Evolutionary conservation across 2,888 invertebrate species (phyloP).

Genomic region (Diaperis boleti): DNA sequence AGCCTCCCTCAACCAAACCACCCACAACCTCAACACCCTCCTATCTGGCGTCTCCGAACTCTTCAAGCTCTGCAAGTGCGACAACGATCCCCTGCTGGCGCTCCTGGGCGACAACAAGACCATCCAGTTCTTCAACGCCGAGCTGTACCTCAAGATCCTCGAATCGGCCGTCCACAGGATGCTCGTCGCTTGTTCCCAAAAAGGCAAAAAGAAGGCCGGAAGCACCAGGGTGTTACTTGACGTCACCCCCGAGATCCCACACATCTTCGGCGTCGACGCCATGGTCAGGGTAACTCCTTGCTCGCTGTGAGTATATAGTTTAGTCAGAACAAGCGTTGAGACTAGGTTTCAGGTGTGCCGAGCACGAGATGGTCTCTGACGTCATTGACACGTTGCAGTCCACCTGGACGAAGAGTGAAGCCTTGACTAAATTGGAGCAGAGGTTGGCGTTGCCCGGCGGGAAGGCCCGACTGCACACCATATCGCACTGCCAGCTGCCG

Average conservation of each 20-base stretch:
- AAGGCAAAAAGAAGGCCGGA: slow-evolving; percentile 1
- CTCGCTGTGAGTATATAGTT: slow-evolving; percentile 53
- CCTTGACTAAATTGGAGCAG: slow-evolving; percentile 59
- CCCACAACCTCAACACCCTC: slow-evolving; percentile 60
- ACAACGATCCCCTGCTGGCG: slow-evolving; percentile 78
- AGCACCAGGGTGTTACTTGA: not conserved
- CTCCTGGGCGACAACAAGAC: slow-evolving; percentile 75
- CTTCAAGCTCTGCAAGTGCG: slow-evolving; percentile 77
- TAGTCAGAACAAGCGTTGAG: not conserved
- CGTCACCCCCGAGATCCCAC: not conserved
- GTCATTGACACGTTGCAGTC: slow-evolving; percentile 62
- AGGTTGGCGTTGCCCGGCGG: slow-evolving; percentile 61
- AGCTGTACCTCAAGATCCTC: slow-evolving; percentile 84
- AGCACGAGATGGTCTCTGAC: slow-evolving; percentile 68
- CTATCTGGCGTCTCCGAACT: slow-evolving; percentile 69
- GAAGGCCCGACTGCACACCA: slow-evolving; percentile 66
- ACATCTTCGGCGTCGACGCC: slow-evolving; percentile 64
- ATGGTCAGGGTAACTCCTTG: slow-evolving; percentile 68
- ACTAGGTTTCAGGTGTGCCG: slow-evolving; percentile 64
- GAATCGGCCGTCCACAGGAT: slow-evolving; percentile 78
- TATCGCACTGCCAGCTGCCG: slow-evolving; percentile 68
- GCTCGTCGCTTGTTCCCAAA: not conserved
- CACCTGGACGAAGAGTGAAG: slow-evolving; percentile 50
- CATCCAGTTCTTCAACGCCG: slow-evolving; percentile 75
- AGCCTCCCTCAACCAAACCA: slow-evolving; percentile 55